Base-by-base conservation (phyloP, 2,888 invertebrate genomes). In the Amphipyra berbera region DNA sequence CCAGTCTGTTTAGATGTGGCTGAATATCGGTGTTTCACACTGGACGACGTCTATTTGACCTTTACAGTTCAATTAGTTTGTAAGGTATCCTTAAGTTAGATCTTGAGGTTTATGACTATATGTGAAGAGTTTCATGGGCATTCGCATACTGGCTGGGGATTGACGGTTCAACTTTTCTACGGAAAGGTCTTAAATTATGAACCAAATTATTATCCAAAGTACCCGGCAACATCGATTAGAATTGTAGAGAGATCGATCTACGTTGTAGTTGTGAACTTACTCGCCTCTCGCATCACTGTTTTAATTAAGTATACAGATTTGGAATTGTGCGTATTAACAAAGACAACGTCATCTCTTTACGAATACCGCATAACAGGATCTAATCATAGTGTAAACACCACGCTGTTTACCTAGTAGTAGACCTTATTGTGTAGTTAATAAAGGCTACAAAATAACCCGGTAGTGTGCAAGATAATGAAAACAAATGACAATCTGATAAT, bases 401-500 rank as follows among this genome's bases (percentile, higher is more conserved):
- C 4, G 10, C 15, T 42, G n/a, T 44, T 55, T 21, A 13, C 21
- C 14, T 58, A 38, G 70, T 50, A 35, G 33, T 49, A 46, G 6
- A 48, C 60, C 60, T 55, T 61, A 68, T 58, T 7, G 0, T 1
- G 8, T 0, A 14, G 21, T 9, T 12, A 7, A 58, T 58, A 75
- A 60, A 37, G 47, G 8, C 55, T 49, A 60, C 35, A 52, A 38
- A 63, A 12, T 57, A 37, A 56, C 57, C 35, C 56, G 50, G 56
- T 71, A 75, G 54, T 68, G 40, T 41, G 45, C 7, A 14, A 56
- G 75, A 73, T 73, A 66, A 75, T 74, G 57, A 44, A 65, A 74
- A 74, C 61, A 73, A 73, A 73, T 63, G 73, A 73, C 69, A 12
- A 73, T 75, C 65, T 62, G 57, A 64, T 54, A 58, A 54, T 69